Percentiles rank a stretch among this genome's conserved stretches.
Conservation (phyloP, 2,113 vertebrate genomes). For the Muntiacus muntjak region DNA sequence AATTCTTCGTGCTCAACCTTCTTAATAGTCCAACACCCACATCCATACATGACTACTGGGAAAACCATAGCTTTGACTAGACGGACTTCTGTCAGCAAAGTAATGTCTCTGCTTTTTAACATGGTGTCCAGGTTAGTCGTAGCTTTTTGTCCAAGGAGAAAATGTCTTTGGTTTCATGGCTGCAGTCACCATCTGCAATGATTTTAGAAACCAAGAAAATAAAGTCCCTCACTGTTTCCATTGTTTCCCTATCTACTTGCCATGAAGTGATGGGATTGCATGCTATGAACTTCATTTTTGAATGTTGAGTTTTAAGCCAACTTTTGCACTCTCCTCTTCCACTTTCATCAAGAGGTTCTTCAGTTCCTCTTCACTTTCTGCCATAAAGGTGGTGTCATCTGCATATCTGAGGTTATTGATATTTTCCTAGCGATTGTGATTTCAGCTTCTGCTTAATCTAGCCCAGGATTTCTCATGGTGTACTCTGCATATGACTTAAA, state of each 20-base stretch:
- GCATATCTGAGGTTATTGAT: not conserved
- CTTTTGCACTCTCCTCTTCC: not conserved
- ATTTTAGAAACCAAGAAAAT: not conserved
- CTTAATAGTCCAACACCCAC: not conserved
- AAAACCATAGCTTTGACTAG: not conserved
- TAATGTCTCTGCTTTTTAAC: not conserved
- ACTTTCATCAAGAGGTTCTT: not conserved
- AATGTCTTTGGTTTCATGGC: not conserved
- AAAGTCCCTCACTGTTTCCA: not conserved
- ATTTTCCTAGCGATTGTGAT: not conserved
- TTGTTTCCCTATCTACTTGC: not conserved
- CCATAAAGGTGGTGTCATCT: not conserved
- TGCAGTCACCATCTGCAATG: not conserved
- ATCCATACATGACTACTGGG: not conserved
- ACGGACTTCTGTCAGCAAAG: fast-evolving
- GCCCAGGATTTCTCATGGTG: not conserved
- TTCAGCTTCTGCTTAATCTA: not conserved
- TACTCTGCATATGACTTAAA: not conserved
- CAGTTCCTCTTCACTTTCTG: not conserved
- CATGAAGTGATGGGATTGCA: not conserved
- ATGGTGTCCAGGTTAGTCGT: not conserved
- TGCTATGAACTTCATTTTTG: not conserved
- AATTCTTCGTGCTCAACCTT: fast-evolving
- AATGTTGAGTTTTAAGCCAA: not conserved
- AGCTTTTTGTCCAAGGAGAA: not conserved